Conservation (phyloP, 2,888 invertebrate species). For the Elysia crispata region DNA sequence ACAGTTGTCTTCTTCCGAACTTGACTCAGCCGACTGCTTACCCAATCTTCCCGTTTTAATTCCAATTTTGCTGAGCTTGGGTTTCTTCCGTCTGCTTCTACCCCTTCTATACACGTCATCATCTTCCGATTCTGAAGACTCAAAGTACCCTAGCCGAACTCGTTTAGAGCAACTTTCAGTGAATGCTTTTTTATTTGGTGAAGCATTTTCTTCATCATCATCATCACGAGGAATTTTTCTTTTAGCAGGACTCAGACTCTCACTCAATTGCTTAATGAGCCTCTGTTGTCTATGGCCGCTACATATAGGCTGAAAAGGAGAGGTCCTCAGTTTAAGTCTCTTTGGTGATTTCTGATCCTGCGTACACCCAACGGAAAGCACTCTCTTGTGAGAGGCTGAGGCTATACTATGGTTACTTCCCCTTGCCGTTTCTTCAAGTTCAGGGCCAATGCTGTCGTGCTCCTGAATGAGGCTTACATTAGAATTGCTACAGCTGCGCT, state of each 20-base stretch:
- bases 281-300: background rate
- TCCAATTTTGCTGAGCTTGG: slow-evolving; percentile 12
- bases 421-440: background rate
- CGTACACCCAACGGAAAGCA: too few species aligned
- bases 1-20: background rate
- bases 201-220: background rate
- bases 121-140: slow-evolving; percentile 40
- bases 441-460: slow-evolving; percentile 21
- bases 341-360: too few species aligned
- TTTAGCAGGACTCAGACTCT: too few species aligned
- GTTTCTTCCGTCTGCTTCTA: slow-evolving; percentile 12
- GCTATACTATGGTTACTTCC: background rate
- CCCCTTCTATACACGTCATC: background rate
- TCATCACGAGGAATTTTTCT: too few species aligned
- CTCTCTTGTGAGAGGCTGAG: too few species aligned
- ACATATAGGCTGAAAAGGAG: background rate
- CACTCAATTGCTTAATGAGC: background rate
- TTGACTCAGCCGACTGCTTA: background rate
- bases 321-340: background rate
- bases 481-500: background rate
- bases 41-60: too few species aligned
- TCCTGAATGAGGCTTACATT: slow-evolving; percentile 24
- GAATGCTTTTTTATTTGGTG: background rate
- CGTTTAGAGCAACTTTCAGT: slow-evolving; percentile 21
- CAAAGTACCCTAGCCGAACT: slow-evolving; percentile 26